phyloP scores from a whole-genome alignment of 2,797 vertebrate genomes.

The Meda fulgida region DNA sequence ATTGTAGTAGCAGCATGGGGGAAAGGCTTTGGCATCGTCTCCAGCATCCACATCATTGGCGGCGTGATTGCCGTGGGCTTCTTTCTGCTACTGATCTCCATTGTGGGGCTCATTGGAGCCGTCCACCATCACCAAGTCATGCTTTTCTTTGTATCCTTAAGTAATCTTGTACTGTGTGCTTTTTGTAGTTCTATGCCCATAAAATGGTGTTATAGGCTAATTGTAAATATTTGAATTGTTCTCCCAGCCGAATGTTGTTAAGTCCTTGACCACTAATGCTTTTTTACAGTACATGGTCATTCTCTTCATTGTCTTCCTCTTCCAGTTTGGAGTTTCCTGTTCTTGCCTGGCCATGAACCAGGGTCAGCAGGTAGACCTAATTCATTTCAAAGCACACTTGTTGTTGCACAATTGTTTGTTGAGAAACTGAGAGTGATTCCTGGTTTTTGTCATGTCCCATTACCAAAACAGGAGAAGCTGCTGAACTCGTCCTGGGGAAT shows the following conservation, averaged over 20 bases:
- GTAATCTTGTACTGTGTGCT: background rate
- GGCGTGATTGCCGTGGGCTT: conserved; percentile 92
- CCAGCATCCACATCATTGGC: conserved; percentile 93
- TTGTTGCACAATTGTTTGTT: background rate
- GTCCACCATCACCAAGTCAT: conserved; percentile 94
- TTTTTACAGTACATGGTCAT: conserved; percentile 90
- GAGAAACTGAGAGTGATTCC: background rate
- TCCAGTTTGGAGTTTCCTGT: conserved; percentile 92
- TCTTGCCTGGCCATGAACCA: conserved; percentile 90
- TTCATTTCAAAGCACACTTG: background rate
- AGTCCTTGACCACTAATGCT: conserved; percentile 72
- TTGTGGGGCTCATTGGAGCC: conserved; percentile 90
- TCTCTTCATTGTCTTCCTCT: conserved; percentile 89
- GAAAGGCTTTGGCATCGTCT: conserved; percentile 89
- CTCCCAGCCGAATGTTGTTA: background rate
- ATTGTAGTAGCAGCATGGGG: conserved; percentile 93
- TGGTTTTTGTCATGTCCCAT: background rate
- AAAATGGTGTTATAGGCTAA: background rate
- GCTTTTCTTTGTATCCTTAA: conserved; percentile 96
- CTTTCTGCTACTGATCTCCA: conserved; percentile 90
- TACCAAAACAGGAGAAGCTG: conserved; percentile 76
- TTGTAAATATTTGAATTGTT: background rate
- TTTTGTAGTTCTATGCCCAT: background rate
- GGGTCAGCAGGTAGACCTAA: conserved; percentile 82
- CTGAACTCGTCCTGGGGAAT: conserved; percentile 83